phyloP scores from a whole-genome alignment of 2,113 vertebrate species.

The Gnathonemus longibarbis region DNA sequence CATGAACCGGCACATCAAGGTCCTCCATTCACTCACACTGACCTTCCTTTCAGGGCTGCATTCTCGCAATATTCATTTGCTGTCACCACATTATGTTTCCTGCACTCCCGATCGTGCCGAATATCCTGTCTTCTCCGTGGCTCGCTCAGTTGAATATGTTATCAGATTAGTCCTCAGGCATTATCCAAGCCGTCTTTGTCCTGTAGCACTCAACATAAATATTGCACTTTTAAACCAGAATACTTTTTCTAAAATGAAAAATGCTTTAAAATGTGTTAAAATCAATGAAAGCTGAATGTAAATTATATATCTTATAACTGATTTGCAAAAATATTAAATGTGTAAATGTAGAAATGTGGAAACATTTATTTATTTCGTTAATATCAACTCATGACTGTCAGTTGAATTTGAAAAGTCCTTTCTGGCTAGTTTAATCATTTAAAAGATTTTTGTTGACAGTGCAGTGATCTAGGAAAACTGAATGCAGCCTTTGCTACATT shows the following conservation, averaged over 20 bases:
- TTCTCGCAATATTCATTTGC: background rate
- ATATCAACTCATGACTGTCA: background rate
- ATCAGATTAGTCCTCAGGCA: background rate
- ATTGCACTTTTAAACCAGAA: background rate
- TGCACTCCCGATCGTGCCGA: background rate
- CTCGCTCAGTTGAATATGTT: background rate
- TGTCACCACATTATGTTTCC: background rate
- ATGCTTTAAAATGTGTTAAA: background rate
- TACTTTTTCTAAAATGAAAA: background rate
- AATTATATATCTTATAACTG: background rate
- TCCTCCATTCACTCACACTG: conserved; percentile 28
- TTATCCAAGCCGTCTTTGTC: background rate
- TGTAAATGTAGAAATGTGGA: background rate
- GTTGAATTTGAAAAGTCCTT: background rate
- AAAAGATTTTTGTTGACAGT: background rate
- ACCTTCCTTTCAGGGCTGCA: background rate
- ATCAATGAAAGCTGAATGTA: background rate
- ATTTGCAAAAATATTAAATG: background rate
- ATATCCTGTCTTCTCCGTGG: background rate
- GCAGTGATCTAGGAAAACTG: background rate
- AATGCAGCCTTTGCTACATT: background rate
- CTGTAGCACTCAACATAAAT: background rate
- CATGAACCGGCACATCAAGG: conserved; percentile 99
- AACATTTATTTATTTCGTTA: background rate
- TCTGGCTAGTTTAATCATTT: background rate